Percentiles rank a stretch among this genome's conserved stretches.
phyloP scores from a whole-genome alignment of 2,113 vertebrate species.

The Jacana jacana region DNA sequence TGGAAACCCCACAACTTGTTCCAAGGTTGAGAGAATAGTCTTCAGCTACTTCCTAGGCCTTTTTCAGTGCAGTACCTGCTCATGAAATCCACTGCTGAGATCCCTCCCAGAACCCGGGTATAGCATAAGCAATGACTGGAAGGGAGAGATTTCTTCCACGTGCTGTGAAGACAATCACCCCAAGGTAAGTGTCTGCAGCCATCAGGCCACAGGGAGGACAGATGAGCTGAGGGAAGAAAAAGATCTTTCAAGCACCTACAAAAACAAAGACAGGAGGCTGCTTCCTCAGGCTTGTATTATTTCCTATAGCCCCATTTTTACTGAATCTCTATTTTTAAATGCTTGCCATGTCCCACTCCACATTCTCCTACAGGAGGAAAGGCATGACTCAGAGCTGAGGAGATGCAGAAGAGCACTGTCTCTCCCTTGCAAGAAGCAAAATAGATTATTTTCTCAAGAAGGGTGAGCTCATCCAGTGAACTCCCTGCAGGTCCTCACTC shows the following conservation, averaged over 20 bases:
- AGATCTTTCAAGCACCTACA: background rate
- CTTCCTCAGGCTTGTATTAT: background rate
- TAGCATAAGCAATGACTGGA: background rate
- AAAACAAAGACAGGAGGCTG: background rate
- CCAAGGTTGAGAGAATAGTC: background rate
- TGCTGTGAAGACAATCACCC: background rate
- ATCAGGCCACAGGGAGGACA: background rate
- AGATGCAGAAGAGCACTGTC: background rate
- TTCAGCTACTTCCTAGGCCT: background rate
- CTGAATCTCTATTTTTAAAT: background rate
- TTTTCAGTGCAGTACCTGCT: background rate
- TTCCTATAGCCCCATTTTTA: background rate
- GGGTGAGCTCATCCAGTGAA: background rate
- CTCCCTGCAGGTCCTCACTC: background rate
- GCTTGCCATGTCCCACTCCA: background rate
- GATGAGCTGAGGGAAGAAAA: background rate
- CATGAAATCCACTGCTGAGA: background rate
- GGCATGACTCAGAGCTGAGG: background rate
- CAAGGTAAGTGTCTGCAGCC: background rate
- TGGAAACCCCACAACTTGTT: background rate
- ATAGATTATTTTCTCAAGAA: background rate
- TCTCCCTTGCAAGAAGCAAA: background rate
- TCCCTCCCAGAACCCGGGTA: background rate
- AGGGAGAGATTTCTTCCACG: background rate
- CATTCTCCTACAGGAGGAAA: background rate